Base-by-base conservation (phyloP, 2,113 vertebrate species). In the Eptesicus fuscus region DNA sequence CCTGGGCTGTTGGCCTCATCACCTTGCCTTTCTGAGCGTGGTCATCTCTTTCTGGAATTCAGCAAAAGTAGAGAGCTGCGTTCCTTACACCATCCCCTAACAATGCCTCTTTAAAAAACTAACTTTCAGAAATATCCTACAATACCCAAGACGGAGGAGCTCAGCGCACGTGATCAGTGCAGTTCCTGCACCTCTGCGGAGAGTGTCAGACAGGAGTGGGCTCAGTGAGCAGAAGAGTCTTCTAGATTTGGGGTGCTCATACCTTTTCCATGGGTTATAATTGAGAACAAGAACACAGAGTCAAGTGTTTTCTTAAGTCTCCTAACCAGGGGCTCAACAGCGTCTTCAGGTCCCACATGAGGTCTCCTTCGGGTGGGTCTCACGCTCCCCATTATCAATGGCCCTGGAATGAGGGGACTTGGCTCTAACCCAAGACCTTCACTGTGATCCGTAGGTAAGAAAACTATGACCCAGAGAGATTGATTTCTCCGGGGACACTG, bases 81-180 rank as follows among this genome's bases (percentile, higher is more conserved):
- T 78, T 49, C 4, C 22, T 42, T 83, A 56, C 1, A 7, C 2
- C 23, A 2, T 17, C 16, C 5, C 13, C 9, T 42, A 47, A 13
- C 32, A n/a, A 32, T 9, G 7, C 74, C 47, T 88, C 87, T 71
- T 90, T 44, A 44, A 53, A 69, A 88, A 28, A 20, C 28, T 16
- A 56, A 63, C 35, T 94, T 93, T 69, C n/a, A 49, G 30, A 95
- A 92, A 56, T 30, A 94, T 74, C 42, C 90, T 90, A 44, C 71
- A 88, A 28, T 44, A 20, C 11, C 8, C 25, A 32, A 30, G 51
- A n/a, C 18, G 67, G 56, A 44, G 70, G 4, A 84, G 25, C 16
- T 32, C 20, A 61, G 37, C 8, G 5, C 11, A 42, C 0, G 14
- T 9, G 7, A 87, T 28, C 9, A 53, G 12, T 0, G 0, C 13